Conservation (phyloP, 2,113 vertebrate species). For the Chamaetylas fuelleborni region DNA sequence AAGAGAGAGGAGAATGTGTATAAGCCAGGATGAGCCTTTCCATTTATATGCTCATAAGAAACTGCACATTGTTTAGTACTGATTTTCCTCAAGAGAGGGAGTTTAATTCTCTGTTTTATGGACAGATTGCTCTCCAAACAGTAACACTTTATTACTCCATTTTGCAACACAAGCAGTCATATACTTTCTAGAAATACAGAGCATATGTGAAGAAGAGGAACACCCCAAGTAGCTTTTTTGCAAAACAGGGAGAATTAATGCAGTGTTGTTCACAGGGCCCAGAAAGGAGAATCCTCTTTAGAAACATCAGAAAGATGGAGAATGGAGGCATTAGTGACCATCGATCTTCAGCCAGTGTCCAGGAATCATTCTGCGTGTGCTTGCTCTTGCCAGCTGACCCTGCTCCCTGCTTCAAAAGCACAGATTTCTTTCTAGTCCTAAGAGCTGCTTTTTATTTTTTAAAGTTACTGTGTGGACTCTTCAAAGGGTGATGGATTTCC, state of each 20-base stretch:
- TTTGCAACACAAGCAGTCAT: not conserved
- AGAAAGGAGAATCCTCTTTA: not conserved
- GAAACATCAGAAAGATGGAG: not conserved
- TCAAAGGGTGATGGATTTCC: not conserved
- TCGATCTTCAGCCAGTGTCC: not conserved
- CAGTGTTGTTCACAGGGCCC: not conserved
- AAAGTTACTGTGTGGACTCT: not conserved
- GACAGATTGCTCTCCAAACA: not conserved
- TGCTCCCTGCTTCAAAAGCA: not conserved
- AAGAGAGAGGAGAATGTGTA: not conserved
- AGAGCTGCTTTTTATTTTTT: not conserved
- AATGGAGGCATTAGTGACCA: not conserved
- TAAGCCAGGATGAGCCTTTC: not conserved
- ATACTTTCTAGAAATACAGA: not conserved
- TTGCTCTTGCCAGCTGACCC: not conserved
- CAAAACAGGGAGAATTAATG: not conserved
- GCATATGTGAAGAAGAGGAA: not conserved
- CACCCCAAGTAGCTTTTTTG: not conserved
- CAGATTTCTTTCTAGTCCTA: not conserved
- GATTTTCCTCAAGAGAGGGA: not conserved
- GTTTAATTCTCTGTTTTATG: not conserved
- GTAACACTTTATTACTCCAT: not conserved
- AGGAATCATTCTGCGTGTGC: not conserved
- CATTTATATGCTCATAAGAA: not conserved
- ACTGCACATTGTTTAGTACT: not conserved